These are phyloP conservation scores for Gambusia yucatana DNA, from an alignment of 2,797 vertebrate genomes.

Conservation along the genomic window DNA sequence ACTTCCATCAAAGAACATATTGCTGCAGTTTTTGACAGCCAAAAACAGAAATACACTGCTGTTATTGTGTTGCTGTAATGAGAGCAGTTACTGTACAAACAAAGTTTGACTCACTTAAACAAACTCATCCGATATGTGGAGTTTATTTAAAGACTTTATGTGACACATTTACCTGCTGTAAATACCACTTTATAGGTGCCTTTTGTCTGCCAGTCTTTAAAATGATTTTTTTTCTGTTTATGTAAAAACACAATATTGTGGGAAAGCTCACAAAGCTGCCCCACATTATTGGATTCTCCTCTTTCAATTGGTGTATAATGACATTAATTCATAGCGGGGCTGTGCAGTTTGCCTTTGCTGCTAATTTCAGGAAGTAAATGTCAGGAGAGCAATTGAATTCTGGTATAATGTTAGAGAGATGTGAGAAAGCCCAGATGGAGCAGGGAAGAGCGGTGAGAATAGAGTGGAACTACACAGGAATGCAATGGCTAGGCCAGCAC, in stretches of 20 bases:
- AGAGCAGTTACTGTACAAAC: not conserved
- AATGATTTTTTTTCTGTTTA: not conserved
- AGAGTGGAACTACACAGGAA: no score
- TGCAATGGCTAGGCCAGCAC: no score
- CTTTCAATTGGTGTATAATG: not conserved
- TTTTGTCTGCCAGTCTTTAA: not conserved
- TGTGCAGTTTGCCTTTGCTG: not conserved
- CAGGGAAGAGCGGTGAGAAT: no score
- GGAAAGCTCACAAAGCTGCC: not conserved
- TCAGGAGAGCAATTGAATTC: conserved; percentile 1
- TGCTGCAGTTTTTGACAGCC: not conserved
- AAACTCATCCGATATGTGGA: not conserved
- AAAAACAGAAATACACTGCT: not conserved
- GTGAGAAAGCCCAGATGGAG: no score
- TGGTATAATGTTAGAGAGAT: not conserved
- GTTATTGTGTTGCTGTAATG: not conserved
- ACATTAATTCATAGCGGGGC: not conserved
- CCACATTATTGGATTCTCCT: not conserved
- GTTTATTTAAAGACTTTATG: not conserved
- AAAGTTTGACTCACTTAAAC: no score
- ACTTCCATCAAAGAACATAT: not conserved
- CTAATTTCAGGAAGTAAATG: not conserved
- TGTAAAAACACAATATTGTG: not conserved
- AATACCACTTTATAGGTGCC: not conserved
- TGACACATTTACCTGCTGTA: not conserved